Percentiles rank a stretch among this genome's conserved stretches.
Conservation (phyloP, 2,113 vertebrate genomes). For the Eublepharis macularius region DNA sequence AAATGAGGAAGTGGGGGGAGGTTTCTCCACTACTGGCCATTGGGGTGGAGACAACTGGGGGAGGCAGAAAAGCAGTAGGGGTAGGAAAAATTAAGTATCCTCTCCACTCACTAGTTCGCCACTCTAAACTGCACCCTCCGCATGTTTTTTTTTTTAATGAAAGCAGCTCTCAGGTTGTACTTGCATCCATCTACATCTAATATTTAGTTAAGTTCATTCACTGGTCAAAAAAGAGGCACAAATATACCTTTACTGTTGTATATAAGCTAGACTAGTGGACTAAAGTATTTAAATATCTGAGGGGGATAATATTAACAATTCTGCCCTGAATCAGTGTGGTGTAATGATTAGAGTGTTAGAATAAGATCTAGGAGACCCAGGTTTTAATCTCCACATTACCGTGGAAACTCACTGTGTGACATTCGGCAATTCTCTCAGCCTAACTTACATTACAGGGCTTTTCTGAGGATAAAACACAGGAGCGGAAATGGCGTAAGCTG, state of each 20-base stretch:
- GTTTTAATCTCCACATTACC: no score
- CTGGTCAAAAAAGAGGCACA: not conserved
- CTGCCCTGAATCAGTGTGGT: not conserved
- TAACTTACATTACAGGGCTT: no score
- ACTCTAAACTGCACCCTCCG: not conserved
- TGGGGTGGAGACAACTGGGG: not conserved
- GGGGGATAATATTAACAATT: not conserved
- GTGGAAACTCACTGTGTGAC: no score
- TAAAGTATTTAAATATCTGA: not conserved
- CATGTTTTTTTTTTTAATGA: not conserved
- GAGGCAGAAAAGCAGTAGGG: not conserved
- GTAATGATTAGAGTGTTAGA: no score
- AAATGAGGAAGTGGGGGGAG: not conserved
- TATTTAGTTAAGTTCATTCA: not conserved
- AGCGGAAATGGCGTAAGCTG: no score
- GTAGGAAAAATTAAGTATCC: not conserved
- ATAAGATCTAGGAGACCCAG: no score
- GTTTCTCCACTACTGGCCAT: no score
- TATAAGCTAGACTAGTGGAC: not conserved
- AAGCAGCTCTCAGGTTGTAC: not conserved
- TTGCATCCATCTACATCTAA: not conserved
- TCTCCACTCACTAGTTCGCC: not conserved
- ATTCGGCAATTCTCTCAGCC: no score
- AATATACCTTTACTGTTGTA: not conserved
- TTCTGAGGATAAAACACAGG: no score